Percentiles rank a stretch among this genome's conserved stretches.
Conservation (phyloP, 1,140 invertebrate genomes). For the Drosophila melanica region DNA sequence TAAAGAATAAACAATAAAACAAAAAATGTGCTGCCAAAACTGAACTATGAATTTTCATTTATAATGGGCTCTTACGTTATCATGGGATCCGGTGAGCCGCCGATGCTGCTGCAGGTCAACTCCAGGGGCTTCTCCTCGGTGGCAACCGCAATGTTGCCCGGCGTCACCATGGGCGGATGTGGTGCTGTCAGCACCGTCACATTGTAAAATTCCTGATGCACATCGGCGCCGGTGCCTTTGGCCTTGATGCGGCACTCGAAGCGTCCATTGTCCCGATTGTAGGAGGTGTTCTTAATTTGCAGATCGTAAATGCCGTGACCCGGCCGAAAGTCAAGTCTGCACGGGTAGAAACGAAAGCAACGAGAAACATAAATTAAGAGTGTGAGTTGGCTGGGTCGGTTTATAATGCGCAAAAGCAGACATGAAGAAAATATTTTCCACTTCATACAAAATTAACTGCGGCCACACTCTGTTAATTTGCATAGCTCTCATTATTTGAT, state of each 20-base stretch:
- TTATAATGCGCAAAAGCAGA: slow-evolving; percentile 31
- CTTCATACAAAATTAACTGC: slow-evolving; percentile 75
- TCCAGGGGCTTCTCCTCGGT: slow-evolving; percentile 91
- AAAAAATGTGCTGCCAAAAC: not conserved
- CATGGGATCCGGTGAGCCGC: slow-evolving; percentile 94
- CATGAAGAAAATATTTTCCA: slow-evolving; percentile 36
- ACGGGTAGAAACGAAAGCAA: slow-evolving; percentile 51
- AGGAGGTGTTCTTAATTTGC: slow-evolving; percentile 92
- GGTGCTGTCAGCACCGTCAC: slow-evolving; percentile 95
- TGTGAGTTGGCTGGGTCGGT: slow-evolving; percentile 16
- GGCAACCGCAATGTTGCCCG: slow-evolving; percentile 88
- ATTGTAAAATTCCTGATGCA: slow-evolving; percentile 92
- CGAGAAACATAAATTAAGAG: slow-evolving; percentile 22
- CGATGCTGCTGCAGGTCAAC: slow-evolving; percentile 92
- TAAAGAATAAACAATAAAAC: not conserved
- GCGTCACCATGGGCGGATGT: slow-evolving; percentile 90
- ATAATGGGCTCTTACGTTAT: slow-evolving; percentile 87
- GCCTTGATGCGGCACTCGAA: slow-evolving; percentile 96
- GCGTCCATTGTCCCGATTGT: slow-evolving; percentile 95
- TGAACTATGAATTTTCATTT: slow-evolving; percentile 41
- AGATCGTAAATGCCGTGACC: slow-evolving; percentile 94
- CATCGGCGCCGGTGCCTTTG: slow-evolving; percentile 91
- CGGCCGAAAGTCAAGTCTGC: slow-evolving; percentile 90
- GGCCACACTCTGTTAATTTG: slow-evolving; percentile 61
- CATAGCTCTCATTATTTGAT: slow-evolving; percentile 22